Percentiles rank a stretch among this genome's conserved stretches.
These are phyloP conservation scores for Poeciliopsis prolifica DNA, from an alignment of 2,113 vertebrate species.

Conservation along the genomic window DNA sequence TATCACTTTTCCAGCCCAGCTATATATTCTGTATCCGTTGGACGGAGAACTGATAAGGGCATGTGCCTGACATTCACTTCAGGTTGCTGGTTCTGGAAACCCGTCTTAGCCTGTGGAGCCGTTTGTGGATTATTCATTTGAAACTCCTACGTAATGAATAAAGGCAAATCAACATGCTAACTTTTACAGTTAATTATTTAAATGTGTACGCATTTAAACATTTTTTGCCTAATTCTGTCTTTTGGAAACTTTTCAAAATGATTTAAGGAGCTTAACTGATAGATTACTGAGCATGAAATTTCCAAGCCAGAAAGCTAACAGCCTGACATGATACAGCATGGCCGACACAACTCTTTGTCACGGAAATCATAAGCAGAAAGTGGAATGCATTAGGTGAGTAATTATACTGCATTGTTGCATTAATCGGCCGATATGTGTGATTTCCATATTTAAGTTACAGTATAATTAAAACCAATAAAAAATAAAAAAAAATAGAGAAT, in stretches of 20 bases:
- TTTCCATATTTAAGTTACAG: constrained; percentile 5
- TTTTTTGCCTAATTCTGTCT: neutral
- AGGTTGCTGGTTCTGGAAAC: constrained; percentile 57
- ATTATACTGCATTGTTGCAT: neutral
- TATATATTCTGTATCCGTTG: constrained; percentile 88
- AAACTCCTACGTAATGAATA: too few relatives aligned
- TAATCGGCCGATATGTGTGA: neutral
- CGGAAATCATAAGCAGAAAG: constrained; percentile 14
- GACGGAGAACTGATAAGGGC: constrained; percentile 99
- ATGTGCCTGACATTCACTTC: constrained; percentile 83
- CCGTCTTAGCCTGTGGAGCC: constrained; percentile 16
- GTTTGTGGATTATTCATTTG: neutral
- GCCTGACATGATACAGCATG: constrained; percentile 34
- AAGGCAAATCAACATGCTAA: too few relatives aligned
- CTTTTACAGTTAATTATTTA: neutral
- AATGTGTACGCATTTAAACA: neutral
- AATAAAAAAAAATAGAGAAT: too few relatives aligned
- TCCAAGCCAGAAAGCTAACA: neutral
- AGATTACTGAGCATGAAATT: neutral
- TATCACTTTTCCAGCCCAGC: constrained; percentile 99
- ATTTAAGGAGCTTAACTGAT: neutral
- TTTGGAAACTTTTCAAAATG: neutral
- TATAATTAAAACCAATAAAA: neutral
- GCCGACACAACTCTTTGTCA: constrained; percentile 13
- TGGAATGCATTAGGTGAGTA: constrained; percentile 40